Percentiles rank a stretch among this genome's conserved stretches.
Evolutionary conservation across 2,888 invertebrate genomes (phyloP).

Genomic region (Amphipoea oculea): DNA sequence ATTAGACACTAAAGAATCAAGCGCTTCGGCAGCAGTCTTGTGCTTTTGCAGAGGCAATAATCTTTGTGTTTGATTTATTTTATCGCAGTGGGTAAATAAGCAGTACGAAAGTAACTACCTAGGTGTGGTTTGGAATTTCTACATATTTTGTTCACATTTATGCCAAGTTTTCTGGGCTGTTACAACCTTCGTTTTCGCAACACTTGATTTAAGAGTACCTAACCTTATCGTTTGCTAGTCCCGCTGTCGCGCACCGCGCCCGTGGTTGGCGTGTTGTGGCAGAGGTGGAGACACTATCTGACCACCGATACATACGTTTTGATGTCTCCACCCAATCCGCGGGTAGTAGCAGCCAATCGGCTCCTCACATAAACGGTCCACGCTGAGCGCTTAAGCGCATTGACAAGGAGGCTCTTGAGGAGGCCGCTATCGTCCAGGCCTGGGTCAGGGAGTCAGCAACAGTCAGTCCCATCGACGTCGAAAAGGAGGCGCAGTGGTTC

Average conservation of each 20-base stretch:
- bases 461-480: background rate
- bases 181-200: background rate
- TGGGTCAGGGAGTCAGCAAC: background rate
- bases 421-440: background rate
- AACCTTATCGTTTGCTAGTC: no score
- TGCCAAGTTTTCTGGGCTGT: background rate
- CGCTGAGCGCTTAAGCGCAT: no score
- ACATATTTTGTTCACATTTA: background rate
- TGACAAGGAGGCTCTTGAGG: no score
- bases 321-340: no score
- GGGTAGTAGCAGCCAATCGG: no score
- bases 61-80: background rate
- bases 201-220: background rate
- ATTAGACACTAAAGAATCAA: background rate
- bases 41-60: background rate
- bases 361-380: no score
- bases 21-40: background rate
- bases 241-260: no score
- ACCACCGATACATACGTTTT: no score
- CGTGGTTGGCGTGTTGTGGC: no score
- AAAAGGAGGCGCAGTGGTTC: slow-evolving; percentile 7
- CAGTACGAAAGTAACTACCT: background rate
- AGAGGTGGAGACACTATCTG: no score
- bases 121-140: background rate
- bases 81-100: background rate